Evolutionary conservation across 2,113 vertebrate species (phyloP).

Genomic region (Deroptyus accipitrinus): DNA sequence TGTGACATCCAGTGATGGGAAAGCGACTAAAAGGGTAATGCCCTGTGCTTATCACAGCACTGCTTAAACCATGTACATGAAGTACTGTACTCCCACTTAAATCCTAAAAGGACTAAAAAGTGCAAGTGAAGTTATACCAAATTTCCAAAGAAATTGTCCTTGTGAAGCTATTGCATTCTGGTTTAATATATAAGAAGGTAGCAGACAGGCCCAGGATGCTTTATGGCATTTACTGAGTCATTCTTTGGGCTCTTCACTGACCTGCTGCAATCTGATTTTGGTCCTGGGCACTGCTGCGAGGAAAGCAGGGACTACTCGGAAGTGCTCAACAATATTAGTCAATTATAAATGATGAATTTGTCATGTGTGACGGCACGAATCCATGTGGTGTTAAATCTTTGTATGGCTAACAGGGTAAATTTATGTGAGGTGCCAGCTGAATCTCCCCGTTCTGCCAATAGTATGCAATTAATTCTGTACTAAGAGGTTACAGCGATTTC

Average conservation of each 20-base stretch:
- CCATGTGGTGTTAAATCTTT: not conserved
- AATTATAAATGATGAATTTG: not conserved
- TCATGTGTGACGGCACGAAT: not conserved
- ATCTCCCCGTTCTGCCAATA: not conserved
- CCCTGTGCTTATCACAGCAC: not conserved
- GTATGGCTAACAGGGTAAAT: not conserved
- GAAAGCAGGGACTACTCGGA: not conserved
- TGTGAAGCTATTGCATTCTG: not conserved
- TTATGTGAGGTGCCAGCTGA: not conserved
- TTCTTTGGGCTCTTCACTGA: fast-evolving
- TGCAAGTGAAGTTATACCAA: not conserved
- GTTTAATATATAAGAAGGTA: not conserved
- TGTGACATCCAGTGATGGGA: not conserved
- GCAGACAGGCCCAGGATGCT: not conserved
- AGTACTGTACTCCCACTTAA: not conserved
- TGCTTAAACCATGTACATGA: not conserved
- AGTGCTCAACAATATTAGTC: not conserved
- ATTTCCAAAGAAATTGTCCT: not conserved
- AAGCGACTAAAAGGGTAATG: not conserved
- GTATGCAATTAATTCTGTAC: not conserved
- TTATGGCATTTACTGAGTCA: not conserved
- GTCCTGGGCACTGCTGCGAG: not conserved
- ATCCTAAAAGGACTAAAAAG: not conserved
- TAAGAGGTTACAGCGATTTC: not conserved
- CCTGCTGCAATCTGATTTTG: not conserved